Conservation (phyloP, 2,797 vertebrate species). For the Phoebastria nigripes region DNA sequence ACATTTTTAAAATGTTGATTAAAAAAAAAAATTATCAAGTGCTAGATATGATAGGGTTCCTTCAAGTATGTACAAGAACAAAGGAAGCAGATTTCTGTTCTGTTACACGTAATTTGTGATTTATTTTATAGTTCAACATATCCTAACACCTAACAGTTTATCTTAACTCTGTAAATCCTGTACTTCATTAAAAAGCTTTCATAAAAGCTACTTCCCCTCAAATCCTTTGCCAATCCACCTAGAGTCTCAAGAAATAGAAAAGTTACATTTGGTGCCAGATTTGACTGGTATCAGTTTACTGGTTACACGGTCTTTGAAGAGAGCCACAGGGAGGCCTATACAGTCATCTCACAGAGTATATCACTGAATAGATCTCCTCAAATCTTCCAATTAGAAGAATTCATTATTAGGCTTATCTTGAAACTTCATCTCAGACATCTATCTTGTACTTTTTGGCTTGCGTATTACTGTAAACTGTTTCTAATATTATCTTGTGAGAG, state of each 20-base stretch:
- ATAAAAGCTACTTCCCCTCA: neutral
- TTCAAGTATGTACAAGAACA: neutral
- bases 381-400: neutral
- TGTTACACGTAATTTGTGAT: neutral
- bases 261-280: neutral
- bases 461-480: neutral
- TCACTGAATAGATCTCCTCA: neutral
- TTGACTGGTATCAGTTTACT: neutral
- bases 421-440: neutral
- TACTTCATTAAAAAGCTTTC: neutral
- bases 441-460: neutral
- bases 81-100: neutral
- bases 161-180: neutral
- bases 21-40: neutral
- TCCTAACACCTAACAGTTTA: neutral
- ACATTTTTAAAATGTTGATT: neutral
- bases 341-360: neutral
- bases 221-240: neutral
- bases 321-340: fast-evolving
- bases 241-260: neutral
- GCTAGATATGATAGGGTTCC: neutral
- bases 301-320: neutral
- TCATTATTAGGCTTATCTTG: neutral
- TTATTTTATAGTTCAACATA: neutral
- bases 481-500: neutral